Conservation (phyloP, 2,113 vertebrate species). For the Phyllostomus discolor region DNA sequence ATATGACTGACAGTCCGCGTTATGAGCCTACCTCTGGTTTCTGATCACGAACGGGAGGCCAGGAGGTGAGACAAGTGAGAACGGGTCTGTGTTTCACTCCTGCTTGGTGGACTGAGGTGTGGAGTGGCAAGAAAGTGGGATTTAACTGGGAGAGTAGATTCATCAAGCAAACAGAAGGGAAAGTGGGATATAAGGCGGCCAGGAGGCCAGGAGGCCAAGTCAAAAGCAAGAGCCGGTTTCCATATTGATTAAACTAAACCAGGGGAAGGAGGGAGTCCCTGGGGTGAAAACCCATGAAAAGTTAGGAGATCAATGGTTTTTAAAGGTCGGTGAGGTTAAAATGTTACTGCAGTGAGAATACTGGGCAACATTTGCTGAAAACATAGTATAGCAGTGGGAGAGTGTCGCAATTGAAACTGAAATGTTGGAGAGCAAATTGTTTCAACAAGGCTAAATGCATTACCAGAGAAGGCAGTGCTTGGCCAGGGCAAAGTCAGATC, state of each 20-base stretch:
- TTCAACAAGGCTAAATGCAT: background rate
- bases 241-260: background rate
- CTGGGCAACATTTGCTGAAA: background rate
- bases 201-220: background rate
- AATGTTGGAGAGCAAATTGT: background rate
- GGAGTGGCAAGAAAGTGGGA: background rate
- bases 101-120: too few species aligned
- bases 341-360: background rate
- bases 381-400: background rate
- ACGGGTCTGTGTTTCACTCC: background rate
- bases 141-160: background rate
- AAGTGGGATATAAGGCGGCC: background rate
- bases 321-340: background rate
- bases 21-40: accelerated
- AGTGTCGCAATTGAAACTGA: background rate
- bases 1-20: background rate
- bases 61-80: background rate
- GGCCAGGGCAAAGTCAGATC: background rate
- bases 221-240: background rate
- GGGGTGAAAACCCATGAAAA: background rate
- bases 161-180: too few species aligned
- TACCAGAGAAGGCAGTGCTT: background rate
- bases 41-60: background rate
- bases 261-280: background rate
- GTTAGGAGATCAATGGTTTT: background rate